These are phyloP conservation scores for Thripadectes ignobilis DNA, from an alignment of 2,797 vertebrate genomes.

Conservation along the genomic window DNA sequence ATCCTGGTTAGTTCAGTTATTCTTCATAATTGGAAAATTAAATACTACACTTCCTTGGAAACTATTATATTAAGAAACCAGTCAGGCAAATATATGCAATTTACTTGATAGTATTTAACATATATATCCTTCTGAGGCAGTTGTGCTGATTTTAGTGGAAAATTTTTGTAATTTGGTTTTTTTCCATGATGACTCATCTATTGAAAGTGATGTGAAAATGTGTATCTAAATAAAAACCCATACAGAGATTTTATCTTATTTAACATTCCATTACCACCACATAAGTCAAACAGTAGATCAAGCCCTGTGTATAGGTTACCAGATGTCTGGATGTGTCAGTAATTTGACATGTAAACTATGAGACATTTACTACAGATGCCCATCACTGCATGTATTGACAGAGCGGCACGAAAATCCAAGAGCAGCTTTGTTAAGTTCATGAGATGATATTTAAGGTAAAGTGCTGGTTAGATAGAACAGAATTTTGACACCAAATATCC, in stretches of 20 bases:
- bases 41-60: neutral
- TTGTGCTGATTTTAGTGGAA: neutral
- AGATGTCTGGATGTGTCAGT: neutral
- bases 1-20: neutral
- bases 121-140: neutral
- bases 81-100: neutral
- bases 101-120: neutral
- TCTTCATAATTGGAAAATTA: neutral
- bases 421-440: accelerated
- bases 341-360: neutral
- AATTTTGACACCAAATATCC: neutral
- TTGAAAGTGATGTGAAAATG: neutral
- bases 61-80: neutral
- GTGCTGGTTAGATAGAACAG: neutral
- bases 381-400: neutral
- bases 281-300: neutral
- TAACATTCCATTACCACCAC: neutral
- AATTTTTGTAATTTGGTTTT: neutral
- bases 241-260: neutral
- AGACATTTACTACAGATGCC: neutral
- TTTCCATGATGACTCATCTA: neutral
- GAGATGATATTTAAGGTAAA: neutral
- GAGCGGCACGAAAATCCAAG: neutral
- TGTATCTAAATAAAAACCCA: neutral
- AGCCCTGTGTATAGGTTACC: neutral